Conservation (phyloP, 2,888 invertebrate species). For the Molorchus minor region DNA sequence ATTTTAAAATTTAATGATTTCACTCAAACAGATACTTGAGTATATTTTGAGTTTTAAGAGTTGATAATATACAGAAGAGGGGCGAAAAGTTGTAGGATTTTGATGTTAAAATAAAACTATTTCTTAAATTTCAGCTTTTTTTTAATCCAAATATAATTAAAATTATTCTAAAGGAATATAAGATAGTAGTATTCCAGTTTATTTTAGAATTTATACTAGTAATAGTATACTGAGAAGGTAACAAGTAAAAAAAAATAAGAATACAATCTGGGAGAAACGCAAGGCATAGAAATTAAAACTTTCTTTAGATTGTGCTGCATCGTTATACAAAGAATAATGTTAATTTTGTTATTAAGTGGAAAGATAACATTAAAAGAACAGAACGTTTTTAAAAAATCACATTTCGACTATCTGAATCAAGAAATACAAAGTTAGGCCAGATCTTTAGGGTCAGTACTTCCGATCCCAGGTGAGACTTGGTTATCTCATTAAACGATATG, state of each 20-base stretch:
- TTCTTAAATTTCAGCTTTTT: conserved; percentile 32
- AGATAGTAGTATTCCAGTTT: conserved; percentile 15
- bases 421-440: too few species aligned
- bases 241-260: conserved; percentile 22
- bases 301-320: conserved; percentile 24
- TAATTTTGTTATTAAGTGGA: conserved; percentile 10
- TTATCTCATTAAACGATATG: too few species aligned
- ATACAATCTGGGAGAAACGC: conserved; percentile 11
- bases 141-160: conserved; percentile 42
- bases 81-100: too few species aligned
- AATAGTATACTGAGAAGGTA: conserved; percentile 27
- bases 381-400: too few species aligned
- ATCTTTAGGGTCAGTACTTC: too few species aligned
- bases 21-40: too few species aligned
- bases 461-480: too few species aligned
- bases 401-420: too few species aligned
- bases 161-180: conserved; percentile 37
- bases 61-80: too few species aligned
- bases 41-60: too few species aligned
- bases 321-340: conserved; percentile 10
- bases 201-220: conserved; percentile 16
- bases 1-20: too few species aligned
- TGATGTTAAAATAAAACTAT: conserved; percentile 23
- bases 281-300: conserved; percentile 7
- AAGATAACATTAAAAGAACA: conserved; percentile 28